These are phyloP conservation scores for Albula goreensis DNA, from an alignment of 2,113 vertebrate genomes.

Conservation along the genomic window DNA sequence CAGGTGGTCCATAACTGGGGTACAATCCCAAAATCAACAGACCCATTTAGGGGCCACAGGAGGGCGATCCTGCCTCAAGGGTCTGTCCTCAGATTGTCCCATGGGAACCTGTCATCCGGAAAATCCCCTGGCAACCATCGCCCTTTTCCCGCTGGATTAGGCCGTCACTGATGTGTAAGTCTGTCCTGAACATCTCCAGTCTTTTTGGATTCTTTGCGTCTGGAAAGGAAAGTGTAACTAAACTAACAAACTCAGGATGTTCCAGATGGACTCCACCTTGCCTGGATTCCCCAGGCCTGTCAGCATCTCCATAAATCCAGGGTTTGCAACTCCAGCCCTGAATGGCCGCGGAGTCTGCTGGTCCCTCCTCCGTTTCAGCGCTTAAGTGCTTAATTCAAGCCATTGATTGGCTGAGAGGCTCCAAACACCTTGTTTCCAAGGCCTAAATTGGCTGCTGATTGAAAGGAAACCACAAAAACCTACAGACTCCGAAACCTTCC, in stretches of 20 bases:
- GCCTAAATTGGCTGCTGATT: too few relatives aligned
- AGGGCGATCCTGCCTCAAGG: background rate
- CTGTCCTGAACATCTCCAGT: background rate
- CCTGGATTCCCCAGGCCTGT: conserved; percentile 44
- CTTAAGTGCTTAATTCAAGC: too few relatives aligned
- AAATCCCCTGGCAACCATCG: background rate
- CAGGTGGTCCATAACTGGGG: background rate
- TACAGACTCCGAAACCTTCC: too few relatives aligned
- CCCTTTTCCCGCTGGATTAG: background rate
- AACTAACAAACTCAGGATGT: conserved; percentile 29
- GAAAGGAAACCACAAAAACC: too few relatives aligned
- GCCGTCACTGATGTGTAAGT: background rate
- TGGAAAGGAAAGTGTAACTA: background rate
- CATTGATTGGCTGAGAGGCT: too few relatives aligned
- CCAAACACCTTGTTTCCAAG: too few relatives aligned
- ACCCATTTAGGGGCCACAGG: background rate
- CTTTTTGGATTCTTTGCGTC: background rate
- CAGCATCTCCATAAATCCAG: conserved; percentile 29
- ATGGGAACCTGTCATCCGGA: background rate
- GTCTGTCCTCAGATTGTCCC: background rate
- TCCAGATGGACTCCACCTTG: conserved; percentile 41
- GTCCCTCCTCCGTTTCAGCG: too few relatives aligned
- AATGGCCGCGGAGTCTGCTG: too few relatives aligned
- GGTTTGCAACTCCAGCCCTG: too few relatives aligned
- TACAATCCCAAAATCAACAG: background rate